These are phyloP conservation scores for Cheilosia vernalis DNA, from an alignment of 2,888 invertebrate species.

Conservation along the genomic window DNA sequence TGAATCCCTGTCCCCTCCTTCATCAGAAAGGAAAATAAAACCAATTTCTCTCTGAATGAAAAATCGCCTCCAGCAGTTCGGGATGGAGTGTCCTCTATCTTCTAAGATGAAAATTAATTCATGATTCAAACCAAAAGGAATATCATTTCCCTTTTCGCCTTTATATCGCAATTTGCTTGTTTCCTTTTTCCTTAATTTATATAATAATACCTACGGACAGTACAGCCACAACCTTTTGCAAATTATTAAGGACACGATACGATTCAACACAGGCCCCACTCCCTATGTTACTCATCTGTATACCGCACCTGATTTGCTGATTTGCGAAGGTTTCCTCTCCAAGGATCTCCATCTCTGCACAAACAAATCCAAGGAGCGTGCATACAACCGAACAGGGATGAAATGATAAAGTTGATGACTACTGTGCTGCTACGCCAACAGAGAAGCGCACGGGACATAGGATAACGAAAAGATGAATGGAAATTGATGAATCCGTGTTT, in stretches of 20 bases:
- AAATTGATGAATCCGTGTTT: conserved; percentile 78
- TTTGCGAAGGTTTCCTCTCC: conserved; percentile 59
- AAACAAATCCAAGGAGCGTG: conserved; percentile 45
- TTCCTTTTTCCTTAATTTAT: conserved; percentile 59
- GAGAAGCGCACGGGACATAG: conserved; percentile 49
- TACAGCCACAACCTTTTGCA: conserved; percentile 60
- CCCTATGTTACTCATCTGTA: conserved; percentile 34
- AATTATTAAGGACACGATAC: conserved; percentile 37
- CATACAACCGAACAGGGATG: conserved; percentile 20
- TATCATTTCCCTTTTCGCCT: conserved; percentile 46
- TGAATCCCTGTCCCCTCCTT: background rate
- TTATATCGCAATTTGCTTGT: conserved; percentile 65
- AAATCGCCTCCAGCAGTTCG: conserved; percentile 25
- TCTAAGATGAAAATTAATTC: conserved; percentile 65
- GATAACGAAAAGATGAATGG: conserved; percentile 76
- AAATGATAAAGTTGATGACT: conserved; percentile 45
- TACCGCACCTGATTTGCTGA: conserved; percentile 70
- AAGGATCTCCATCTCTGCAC: conserved; percentile 41
- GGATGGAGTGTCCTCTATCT: background rate
- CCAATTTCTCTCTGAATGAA: conserved; percentile 10
- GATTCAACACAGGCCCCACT: conserved; percentile 18
- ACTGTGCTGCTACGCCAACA: conserved; percentile 17
- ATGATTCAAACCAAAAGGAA: conserved; percentile 64
- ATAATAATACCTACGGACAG: conserved; percentile 49
- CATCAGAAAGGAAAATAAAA: background rate